Conservation (phyloP, 2,797 vertebrate species). For the Gila robusta region DNA sequence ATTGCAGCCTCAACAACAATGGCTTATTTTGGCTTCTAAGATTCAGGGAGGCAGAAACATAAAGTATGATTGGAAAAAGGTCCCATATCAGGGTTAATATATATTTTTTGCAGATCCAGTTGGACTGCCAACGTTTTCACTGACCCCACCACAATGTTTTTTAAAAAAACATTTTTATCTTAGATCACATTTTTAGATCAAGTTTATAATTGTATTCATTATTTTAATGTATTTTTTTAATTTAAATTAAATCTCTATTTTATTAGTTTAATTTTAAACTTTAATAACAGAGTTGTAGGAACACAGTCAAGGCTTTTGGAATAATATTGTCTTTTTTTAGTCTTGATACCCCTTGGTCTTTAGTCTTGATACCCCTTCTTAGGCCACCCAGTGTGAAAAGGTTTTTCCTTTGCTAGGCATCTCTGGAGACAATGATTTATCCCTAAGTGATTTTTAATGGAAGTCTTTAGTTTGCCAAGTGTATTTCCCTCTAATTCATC, state of each 20-base stretch:
- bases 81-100: background rate
- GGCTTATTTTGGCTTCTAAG: constrained; percentile 12
- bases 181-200: background rate
- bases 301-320: background rate
- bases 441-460: constrained; percentile 43
- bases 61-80: constrained; percentile 6
- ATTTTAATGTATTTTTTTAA: background rate
- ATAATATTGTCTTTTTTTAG: background rate
- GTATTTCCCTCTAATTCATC: constrained; percentile 1
- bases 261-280: background rate
- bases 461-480: constrained; percentile 43
- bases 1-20: constrained; percentile 19
- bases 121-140: background rate
- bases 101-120: background rate
- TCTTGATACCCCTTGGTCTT: background rate
- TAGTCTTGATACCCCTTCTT: background rate
- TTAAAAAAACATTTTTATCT: background rate
- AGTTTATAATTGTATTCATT: background rate
- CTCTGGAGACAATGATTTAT: constrained; percentile 38
- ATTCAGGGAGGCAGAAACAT: constrained; percentile 19
- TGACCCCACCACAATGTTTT: background rate
- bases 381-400: constrained; percentile 8
- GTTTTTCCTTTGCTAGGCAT: background rate
- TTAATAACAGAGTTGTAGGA: background rate
- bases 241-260: background rate